Base-by-base conservation (phyloP, 2,888 invertebrate genomes). In the Caenorhabditis auriculariae region DNA sequence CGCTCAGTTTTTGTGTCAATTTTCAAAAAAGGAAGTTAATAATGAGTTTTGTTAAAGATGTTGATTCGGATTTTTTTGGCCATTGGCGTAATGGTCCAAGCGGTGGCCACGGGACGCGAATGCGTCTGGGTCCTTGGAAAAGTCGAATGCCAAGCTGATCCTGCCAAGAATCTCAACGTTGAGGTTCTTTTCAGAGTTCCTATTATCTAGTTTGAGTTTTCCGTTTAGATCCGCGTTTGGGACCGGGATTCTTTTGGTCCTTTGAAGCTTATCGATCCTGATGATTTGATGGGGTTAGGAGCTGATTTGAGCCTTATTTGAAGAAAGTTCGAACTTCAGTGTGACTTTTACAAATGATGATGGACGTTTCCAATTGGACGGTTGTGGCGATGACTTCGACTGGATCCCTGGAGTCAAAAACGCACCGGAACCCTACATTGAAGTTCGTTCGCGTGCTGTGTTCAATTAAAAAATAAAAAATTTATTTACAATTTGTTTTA, bases 351-450 rank as follows among this genome's bases (percentile, higher is more conserved):
- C 80, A 6, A 77, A 77, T 49, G 74, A 74, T 17, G 76, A 77
- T 46, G 78, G 79, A 19, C 63, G 69, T 39, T 79, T 79, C 65
- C 72, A 75, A 42, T 57, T 80, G 27, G 78, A 80, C 46, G 80
- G 80, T 9, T 80, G 80, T 57, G 80, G 75, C 17, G 72, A 76
- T 46, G 80, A 80, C 55, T 74, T 76, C 54, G 73, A 80, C 59
- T 80, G 77, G 75, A 52, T 80, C 29, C 79, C 79, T 17, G 78
- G 78, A 60, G 65, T 79, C 15, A 68, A 66, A 48, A 77, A 76
- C 52, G 41, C 54, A 9, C 69, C 75, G 45, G 68, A 72, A 46
- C 69, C 75, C 19, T 72, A 72, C 50, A 70, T 78, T 44, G 64
- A 72, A 59, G 68, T 70, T 41, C 26, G 29, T 19, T 19, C n/a